These are phyloP conservation scores for Leptoclinus maculatus DNA, from an alignment of 2,797 vertebrate species.

Conservation along the genomic window DNA sequence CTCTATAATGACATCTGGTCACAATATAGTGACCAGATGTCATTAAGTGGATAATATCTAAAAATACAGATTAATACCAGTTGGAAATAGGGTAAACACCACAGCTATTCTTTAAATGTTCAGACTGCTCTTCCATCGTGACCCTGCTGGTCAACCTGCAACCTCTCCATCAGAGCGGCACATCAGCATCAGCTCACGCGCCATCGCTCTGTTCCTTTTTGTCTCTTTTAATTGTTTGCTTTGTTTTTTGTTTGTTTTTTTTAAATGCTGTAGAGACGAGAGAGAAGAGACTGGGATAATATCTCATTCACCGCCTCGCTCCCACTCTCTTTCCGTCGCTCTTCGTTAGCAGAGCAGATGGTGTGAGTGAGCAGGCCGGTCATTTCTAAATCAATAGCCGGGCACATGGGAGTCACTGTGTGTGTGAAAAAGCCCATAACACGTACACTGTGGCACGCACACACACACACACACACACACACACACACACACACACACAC, in stretches of 20 bases:
- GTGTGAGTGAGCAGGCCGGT: constrained; percentile 92
- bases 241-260: background rate
- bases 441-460: constrained; percentile 17
- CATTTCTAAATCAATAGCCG: constrained; percentile 94
- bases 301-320: constrained; percentile 20
- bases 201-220: background rate
- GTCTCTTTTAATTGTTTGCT: background rate
- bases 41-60: background rate
- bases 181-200: background rate
- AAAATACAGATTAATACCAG: background rate
- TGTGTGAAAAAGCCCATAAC: constrained; percentile 81
- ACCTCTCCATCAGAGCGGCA: background rate
- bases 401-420: constrained; percentile 91
- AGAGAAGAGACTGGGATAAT: constrained; percentile 8
- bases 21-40: no score
- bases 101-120: background rate
- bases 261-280: constrained; percentile 4
- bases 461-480: constrained; percentile 1
- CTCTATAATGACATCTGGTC: background rate
- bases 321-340: constrained; percentile 6
- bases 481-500: background rate
- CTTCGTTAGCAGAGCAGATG: constrained; percentile 87
- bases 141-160: background rate
- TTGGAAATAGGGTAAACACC: background rate
- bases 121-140: background rate